Percentiles rank a stretch among this genome's conserved stretches.
Evolutionary conservation across 1,140 invertebrate genomes (phyloP).

Genomic region (Sinella curviseta): DNA sequence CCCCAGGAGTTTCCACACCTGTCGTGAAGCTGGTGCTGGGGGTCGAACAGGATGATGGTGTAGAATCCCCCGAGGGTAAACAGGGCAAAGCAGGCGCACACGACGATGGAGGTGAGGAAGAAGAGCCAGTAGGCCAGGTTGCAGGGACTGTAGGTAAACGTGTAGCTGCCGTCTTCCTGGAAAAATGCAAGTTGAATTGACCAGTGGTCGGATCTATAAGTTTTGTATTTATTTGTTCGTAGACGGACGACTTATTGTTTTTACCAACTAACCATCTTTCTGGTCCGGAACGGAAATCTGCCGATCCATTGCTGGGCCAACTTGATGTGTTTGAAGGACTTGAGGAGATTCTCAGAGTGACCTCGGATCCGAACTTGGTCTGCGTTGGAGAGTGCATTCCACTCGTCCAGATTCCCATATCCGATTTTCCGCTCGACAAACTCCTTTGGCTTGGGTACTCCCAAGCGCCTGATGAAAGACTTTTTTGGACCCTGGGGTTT

Average conservation of each 20-base stretch:
- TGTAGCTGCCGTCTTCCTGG: background rate
- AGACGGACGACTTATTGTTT: background rate
- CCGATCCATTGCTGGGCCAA: background rate
- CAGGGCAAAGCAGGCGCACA: too few species aligned
- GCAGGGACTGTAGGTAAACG: background rate
- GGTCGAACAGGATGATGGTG: background rate
- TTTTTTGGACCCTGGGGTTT: too few species aligned
- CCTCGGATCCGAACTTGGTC: background rate
- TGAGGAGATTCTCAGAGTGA: background rate
- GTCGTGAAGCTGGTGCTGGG: too few species aligned
- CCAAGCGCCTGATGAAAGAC: too few species aligned
- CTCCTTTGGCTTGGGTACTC: too few species aligned
- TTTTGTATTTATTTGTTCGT: too few species aligned
- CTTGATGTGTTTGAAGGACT: background rate
- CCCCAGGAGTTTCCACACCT: background rate
- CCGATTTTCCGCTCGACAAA: too few species aligned
- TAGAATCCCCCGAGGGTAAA: background rate
- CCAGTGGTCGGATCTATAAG: background rate
- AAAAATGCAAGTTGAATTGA: background rate
- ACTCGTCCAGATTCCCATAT: background rate
- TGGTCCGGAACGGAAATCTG: background rate
- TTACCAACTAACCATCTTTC: background rate
- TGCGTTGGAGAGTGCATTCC: background rate
- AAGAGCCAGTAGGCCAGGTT: background rate
- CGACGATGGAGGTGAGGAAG: background rate